phyloP scores from a whole-genome alignment of 2,797 vertebrate species.

The Anabacerthia variegaticeps region DNA sequence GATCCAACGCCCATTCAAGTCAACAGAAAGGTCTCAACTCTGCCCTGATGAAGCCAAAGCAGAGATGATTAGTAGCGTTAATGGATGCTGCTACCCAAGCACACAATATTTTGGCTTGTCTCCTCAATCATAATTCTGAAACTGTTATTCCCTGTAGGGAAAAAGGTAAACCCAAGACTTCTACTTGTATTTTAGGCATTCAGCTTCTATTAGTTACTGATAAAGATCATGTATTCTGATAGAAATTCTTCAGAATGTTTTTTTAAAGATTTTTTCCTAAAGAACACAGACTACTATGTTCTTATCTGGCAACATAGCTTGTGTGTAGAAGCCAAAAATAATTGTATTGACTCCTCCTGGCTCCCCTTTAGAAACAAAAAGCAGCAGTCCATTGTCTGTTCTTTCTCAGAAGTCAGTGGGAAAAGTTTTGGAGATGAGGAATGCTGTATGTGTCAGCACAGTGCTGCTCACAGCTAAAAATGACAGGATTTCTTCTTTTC shows the following conservation, averaged over 20 bases:
- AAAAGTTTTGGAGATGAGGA: background rate
- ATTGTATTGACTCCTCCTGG: constrained; percentile 8
- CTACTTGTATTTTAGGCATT: background rate
- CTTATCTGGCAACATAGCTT: constrained; percentile 29
- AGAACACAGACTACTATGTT: background rate
- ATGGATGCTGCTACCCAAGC: background rate
- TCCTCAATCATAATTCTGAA: background rate
- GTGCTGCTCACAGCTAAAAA: background rate
- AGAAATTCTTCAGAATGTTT: background rate
- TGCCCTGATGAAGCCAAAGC: background rate
- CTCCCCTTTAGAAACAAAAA: constrained; percentile 20
- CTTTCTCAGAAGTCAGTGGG: background rate
- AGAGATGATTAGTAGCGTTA: background rate
- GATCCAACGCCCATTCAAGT: background rate
- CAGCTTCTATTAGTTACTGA: background rate
- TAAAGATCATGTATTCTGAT: background rate
- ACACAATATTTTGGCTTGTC: background rate
- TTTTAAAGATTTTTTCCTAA: background rate
- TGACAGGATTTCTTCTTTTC: background rate
- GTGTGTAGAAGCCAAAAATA: constrained; percentile 9
- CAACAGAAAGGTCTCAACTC: background rate
- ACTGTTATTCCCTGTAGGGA: background rate
- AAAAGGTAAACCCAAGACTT: background rate
- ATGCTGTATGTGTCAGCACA: background rate
- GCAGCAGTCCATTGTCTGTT: background rate